Conservation (phyloP, 37 sponge, comb jelly and placozoan species). For the Hormiphora californensis region DNA sequence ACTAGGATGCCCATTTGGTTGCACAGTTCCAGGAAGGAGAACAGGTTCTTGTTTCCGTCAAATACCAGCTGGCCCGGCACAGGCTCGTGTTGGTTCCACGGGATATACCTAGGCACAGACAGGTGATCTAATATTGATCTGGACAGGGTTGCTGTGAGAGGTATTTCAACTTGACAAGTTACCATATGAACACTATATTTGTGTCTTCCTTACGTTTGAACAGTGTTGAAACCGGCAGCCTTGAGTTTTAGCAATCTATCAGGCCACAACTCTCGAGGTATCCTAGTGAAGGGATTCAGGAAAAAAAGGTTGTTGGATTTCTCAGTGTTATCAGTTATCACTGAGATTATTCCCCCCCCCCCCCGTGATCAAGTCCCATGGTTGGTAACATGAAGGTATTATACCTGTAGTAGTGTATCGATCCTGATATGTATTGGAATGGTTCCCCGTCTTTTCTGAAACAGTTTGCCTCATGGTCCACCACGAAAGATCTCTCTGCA, state of each 20-base stretch:
- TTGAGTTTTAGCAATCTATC: conserved; percentile 45
- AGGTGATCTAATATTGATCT: background rate
- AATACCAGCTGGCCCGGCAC: conserved; percentile 4
- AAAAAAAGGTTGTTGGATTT: background rate
- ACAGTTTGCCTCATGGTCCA: conserved; percentile 18
- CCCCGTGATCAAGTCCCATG: background rate
- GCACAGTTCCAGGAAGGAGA: background rate
- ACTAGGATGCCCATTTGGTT: background rate
- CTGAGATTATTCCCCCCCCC: background rate
- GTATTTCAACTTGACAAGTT: background rate
- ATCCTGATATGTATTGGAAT: conserved; percentile 24
- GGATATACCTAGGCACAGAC: conserved; percentile 24
- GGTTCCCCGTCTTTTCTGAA: conserved; percentile 21
- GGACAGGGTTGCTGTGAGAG: background rate
- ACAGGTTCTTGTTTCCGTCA: background rate
- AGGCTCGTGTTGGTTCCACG: conserved; percentile 43
- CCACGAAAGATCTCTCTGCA: conserved; percentile 9
- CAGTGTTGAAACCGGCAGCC: conserved; percentile 35
- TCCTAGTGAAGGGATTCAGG: background rate
- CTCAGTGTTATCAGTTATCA: background rate
- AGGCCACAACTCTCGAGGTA: background rate
- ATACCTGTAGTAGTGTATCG: conserved; percentile 54
- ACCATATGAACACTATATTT: background rate
- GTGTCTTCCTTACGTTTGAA: conserved; percentile 24
- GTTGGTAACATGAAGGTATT: background rate